Evolutionary conservation across 2,888 invertebrate genomes (phyloP).

Genomic region (Microctonus hyperodae): DNA sequence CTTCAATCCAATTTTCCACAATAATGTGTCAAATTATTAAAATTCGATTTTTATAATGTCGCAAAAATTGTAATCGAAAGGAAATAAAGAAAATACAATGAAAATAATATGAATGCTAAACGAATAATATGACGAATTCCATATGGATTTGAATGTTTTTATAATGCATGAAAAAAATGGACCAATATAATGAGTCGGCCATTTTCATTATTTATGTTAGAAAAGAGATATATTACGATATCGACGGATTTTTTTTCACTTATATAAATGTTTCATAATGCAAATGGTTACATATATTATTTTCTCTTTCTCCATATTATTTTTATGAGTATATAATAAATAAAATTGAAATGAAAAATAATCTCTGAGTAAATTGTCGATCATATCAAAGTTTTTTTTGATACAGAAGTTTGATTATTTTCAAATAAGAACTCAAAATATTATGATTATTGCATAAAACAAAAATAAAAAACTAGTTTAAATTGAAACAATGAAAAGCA

Average conservation of each 20-base stretch:
- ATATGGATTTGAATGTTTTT: background rate
- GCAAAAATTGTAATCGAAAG: background rate
- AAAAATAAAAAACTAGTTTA: constrained; percentile 36
- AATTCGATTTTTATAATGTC: background rate
- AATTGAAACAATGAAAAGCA: constrained; percentile 42
- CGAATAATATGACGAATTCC: background rate
- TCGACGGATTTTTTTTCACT: constrained; percentile 13
- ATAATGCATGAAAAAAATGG: constrained; percentile 15
- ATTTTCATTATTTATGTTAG: constrained; percentile 43
- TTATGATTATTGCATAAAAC: constrained; percentile 25
- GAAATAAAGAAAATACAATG: background rate
- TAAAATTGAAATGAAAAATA: background rate
- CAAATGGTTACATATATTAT: background rate
- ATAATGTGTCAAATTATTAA: background rate
- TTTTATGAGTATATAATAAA: background rate
- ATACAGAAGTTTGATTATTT: background rate
- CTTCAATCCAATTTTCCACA: constrained; percentile 10
- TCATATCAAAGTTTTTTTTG: background rate
- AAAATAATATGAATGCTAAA: no score
- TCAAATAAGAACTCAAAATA: constrained; percentile 11
- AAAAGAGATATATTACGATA: constrained; percentile 55
- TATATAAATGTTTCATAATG: background rate
- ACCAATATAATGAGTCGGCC: constrained; percentile 21
- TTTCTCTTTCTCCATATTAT: background rate
- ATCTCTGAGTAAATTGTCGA: background rate